Conservation (phyloP, 2,113 vertebrate species). For the Mellivora capensis region DNA sequence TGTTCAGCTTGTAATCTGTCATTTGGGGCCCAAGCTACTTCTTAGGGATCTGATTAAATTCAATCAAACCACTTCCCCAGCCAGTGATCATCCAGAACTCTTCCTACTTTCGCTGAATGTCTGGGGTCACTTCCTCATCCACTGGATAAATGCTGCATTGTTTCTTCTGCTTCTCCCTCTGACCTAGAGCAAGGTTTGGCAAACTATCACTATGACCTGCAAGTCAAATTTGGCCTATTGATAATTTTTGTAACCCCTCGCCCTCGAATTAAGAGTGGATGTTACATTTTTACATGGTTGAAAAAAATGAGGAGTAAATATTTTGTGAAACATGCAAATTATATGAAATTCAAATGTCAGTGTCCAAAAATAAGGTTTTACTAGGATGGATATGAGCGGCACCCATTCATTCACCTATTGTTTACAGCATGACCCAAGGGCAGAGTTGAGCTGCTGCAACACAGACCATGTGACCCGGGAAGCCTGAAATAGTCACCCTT, state of each 20-base stretch:
- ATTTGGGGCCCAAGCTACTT: background rate
- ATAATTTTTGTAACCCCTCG: too few relatives aligned
- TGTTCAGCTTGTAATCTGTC: background rate
- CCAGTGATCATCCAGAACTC: background rate
- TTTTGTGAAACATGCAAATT: slow-evolving; percentile 10
- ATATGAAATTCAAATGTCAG: background rate
- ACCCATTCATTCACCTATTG: background rate
- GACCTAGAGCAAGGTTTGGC: background rate
- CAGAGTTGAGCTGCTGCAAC: background rate
- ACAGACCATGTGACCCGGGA: accelerated
- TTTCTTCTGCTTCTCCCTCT: background rate
- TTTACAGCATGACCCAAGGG: background rate
- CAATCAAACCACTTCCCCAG: background rate
- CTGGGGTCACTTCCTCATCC: background rate
- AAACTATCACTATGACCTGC: background rate
- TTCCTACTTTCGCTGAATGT: background rate
- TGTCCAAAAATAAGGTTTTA: background rate
- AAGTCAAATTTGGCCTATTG: background rate
- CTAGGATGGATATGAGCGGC: background rate
- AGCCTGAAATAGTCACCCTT: background rate
- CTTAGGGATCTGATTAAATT: background rate
- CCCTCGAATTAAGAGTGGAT: background rate
- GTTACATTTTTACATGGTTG: background rate
- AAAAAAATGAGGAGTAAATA: background rate
- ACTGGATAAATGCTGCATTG: background rate